Evolutionary conservation across 2,113 vertebrate genomes (phyloP).

Genomic region (Eclectus roratus): DNA sequence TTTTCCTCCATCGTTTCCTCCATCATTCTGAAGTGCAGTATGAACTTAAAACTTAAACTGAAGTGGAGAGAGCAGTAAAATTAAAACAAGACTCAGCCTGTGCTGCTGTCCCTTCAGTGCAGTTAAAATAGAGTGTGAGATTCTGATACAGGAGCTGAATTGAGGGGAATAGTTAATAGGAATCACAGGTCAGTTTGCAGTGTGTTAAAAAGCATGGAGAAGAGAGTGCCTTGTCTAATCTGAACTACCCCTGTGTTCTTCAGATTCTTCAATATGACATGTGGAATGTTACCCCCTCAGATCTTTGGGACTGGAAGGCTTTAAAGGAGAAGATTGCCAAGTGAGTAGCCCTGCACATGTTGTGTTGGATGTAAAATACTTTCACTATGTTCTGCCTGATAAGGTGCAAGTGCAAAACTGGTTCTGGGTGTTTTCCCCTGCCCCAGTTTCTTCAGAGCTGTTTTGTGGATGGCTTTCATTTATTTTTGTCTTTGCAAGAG

Average conservation of each 20-base stretch:
- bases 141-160: not conserved
- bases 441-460: not conserved
- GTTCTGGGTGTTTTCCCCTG: not conserved
- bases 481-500: not conserved
- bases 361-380: not conserved
- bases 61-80: not conserved
- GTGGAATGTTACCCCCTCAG: constrained; percentile 89
- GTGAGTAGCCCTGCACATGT: constrained; percentile 68
- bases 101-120: not conserved
- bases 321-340: constrained; percentile 91
- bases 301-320: constrained; percentile 88
- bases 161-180: not conserved
- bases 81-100: not conserved
- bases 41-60: not conserved
- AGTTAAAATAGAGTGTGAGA: not conserved
- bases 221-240: not conserved
- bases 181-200: not conserved
- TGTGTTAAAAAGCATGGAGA: not conserved
- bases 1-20: not conserved
- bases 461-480: not conserved
- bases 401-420: not conserved
- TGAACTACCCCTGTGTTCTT: not conserved
- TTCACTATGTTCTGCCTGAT: accelerated
- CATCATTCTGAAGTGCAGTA: not conserved
- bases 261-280: constrained; percentile 95